Evolutionary conservation across 2,888 invertebrate genomes (phyloP).

Genomic region (Holacanthella duospinosa): DNA sequence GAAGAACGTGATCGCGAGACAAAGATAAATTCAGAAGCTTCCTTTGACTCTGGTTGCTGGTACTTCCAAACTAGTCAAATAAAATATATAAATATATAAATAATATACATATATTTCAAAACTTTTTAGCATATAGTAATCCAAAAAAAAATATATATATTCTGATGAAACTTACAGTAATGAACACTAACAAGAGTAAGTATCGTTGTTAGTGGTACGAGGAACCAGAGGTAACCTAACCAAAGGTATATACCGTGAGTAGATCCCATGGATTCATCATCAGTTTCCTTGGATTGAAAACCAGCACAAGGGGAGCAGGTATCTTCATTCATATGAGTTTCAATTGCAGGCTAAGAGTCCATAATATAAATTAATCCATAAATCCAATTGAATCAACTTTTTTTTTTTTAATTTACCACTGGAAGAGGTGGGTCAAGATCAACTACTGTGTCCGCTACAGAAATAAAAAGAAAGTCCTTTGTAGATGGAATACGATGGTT

Average conservation of each 20-base stretch:
- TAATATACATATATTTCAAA: no score
- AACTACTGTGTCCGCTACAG: neutral
- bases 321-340: neutral
- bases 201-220: neutral
- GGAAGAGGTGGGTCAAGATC: no score
- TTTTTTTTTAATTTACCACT: neutral
- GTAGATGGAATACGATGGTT: neutral
- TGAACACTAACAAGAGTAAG: neutral
- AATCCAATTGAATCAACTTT: neutral
- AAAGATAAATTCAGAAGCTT: neutral
- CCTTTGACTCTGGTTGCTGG: neutral
- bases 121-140: no score
- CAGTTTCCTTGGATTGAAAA: no score
- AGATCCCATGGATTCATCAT: neutral
- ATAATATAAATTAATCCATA: neutral
- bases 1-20: neutral
- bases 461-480: neutral
- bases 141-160: neutral
- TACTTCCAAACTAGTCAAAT: neutral
- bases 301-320: neutral
- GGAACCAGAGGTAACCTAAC: neutral
- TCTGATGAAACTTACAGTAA: neutral
- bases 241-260: neutral
- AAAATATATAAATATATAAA: neutral
- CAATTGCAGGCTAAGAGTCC: neutral